phyloP scores from a whole-genome alignment of 2,888 invertebrate species.

The Oligia fasciuncula region DNA sequence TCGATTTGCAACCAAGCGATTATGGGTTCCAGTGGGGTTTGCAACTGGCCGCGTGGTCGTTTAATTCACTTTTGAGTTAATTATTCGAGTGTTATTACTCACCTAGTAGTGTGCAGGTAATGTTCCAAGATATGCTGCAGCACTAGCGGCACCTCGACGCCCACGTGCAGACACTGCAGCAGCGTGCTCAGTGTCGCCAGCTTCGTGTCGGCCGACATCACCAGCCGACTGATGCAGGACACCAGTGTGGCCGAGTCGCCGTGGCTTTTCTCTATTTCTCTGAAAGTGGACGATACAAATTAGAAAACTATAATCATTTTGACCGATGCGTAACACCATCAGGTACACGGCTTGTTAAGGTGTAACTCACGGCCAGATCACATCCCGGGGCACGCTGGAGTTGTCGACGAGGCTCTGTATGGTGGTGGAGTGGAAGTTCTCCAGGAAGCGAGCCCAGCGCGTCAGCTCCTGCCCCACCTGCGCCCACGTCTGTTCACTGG shows the following conservation, averaged over 20 bases:
- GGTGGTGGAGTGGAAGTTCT: conserved; percentile 83
- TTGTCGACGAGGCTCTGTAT: conserved; percentile 75
- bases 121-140: conserved; percentile 40
- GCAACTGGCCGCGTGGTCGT: background rate
- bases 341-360: background rate
- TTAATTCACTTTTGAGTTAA: background rate
- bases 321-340: background rate
- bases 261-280: conserved; percentile 82
- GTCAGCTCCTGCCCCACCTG: conserved; percentile 82
- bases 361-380: conserved; percentile 81
- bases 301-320: background rate
- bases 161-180: conserved; percentile 64
- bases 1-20: background rate
- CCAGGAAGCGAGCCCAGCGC: conserved; percentile 87
- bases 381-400: conserved; percentile 64
- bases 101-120: conserved; percentile 38
- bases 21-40: background rate
- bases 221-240: conserved; percentile 46
- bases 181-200: conserved; percentile 48
- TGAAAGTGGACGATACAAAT: conserved; percentile 53
- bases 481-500: conserved; percentile 81
- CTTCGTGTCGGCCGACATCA: conserved; percentile 58
- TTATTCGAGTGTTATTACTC: background rate
- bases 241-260: conserved; percentile 69
- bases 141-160: conserved; percentile 24